Evolutionary conservation across 2,113 vertebrate genomes (phyloP), one percentile per base, ranked within the genome.

Genomic region (Opisthocomus hoazin): DNA sequence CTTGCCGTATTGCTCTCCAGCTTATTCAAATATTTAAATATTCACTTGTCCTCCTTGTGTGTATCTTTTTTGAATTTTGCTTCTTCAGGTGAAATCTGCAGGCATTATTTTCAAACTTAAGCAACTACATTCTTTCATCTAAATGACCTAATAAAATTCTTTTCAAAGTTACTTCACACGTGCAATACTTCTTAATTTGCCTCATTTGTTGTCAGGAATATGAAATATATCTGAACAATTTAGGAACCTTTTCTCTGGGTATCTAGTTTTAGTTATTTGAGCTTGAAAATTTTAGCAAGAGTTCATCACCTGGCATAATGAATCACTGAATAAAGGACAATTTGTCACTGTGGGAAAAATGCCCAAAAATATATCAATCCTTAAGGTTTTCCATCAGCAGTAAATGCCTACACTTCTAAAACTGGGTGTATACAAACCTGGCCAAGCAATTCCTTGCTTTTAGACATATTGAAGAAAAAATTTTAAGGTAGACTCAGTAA

Each of bases 1-100:
- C 65, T 86, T 91, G 22, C 22, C 7, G 0, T 41, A 27, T 93
- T 86, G 80, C 68, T 91, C 78, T 96, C 13, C 37, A 73, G 46
- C 39, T 95, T 79, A 94, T 80, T 90, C 79, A 87, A 97, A 96
- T 51, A 71, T 93, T 94, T 89, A 64, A 93, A 96, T 84, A 58
- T 51, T 60, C 39, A 60, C 61, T 96, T 94, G 91, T 97, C 70
- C 74, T 96, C 43, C 87, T 53, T 77, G 26, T n/a, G 23, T 84
- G 41, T 56, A 70, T 41, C 53, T 83, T 86, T 77, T 82, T 71
- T 22, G 50, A 85, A 86, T 93, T 94, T 94, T 94, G 37, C 48
- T 89, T 91, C 80, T 90, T 76, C 75, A 57, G 37, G 74, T 94
- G 80, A 94, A 91, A 85, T 50, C 37, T 54, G 29, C 24, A 75